Conservation (phyloP, 2,113 vertebrate genomes). For the Ivindomyrus marchei region DNA sequence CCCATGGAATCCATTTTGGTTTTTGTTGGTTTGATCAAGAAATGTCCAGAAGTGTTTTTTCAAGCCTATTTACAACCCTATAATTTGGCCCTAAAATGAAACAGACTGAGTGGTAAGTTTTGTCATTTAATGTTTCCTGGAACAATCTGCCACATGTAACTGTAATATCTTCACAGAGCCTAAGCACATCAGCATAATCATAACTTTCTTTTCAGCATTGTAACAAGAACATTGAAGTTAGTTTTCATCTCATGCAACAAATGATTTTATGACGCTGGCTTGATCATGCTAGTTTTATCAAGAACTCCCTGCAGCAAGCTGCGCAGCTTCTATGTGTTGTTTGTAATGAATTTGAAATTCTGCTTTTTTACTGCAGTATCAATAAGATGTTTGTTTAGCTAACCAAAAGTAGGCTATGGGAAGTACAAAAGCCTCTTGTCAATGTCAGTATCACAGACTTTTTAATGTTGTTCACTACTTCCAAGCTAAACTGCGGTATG, state of each 20-base stretch:
- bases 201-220: neutral
- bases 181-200: neutral
- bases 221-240: neutral
- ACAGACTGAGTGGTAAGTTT: neutral
- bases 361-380: neutral
- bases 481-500: neutral
- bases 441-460: neutral
- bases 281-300: neutral
- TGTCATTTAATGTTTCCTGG: neutral
- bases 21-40: neutral
- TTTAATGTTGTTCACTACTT: neutral
- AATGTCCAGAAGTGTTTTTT: neutral
- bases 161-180: neutral
- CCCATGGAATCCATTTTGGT: neutral
- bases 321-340: neutral
- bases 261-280: neutral
- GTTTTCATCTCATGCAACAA: neutral
- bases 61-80: neutral
- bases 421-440: neutral
- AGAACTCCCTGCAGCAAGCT: neutral
- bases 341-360: neutral
- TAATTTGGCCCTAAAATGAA: neutral
- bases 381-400: neutral
- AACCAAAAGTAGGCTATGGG: neutral
- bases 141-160: neutral